Evolutionary conservation across 2,797 vertebrate genomes (phyloP).

Genomic region (Lateolabrax maculatus): DNA sequence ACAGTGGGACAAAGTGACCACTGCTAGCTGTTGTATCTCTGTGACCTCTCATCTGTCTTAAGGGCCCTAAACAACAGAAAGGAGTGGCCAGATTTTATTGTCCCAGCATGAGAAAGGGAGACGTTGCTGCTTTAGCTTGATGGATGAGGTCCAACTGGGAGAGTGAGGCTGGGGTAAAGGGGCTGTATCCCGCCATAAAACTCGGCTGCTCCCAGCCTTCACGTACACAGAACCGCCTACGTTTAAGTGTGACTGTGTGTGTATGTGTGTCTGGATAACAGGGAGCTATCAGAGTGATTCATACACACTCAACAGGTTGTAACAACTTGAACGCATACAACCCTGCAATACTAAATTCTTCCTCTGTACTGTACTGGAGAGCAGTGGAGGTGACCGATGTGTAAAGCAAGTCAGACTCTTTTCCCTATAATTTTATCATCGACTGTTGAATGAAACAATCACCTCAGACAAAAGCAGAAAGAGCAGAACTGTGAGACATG

Average conservation of each 20-base stretch:
- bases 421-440: slow-evolving; percentile 63
- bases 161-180: slow-evolving; percentile 66
- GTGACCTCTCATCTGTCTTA: slow-evolving; percentile 72
- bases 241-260: slow-evolving; percentile 13
- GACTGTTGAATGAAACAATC: slow-evolving; percentile 66
- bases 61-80: slow-evolving; percentile 74
- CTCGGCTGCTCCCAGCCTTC: slow-evolving; percentile 50
- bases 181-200: slow-evolving; percentile 69
- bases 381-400: slow-evolving; percentile 29
- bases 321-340: slow-evolving; percentile 49
- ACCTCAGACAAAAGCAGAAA: slow-evolving; percentile 45
- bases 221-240: slow-evolving; percentile 30
- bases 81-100: slow-evolving; percentile 73
- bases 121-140: slow-evolving; percentile 70
- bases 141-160: slow-evolving; percentile 78
- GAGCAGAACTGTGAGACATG: slow-evolving; percentile 35
- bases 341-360: slow-evolving; percentile 10
- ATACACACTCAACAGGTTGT: slow-evolving; percentile 62
- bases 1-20: slow-evolving; percentile 50
- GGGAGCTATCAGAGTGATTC: slow-evolving; percentile 66
- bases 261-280: slow-evolving; percentile 38
- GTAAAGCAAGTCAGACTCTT: slow-evolving; percentile 48
- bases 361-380: slow-evolving; percentile 15
- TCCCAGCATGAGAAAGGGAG: slow-evolving; percentile 74
- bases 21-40: slow-evolving; percentile 48